Evolutionary conservation across 2,888 invertebrate species (phyloP).

Genomic region (Aleiodes testaceus): DNA sequence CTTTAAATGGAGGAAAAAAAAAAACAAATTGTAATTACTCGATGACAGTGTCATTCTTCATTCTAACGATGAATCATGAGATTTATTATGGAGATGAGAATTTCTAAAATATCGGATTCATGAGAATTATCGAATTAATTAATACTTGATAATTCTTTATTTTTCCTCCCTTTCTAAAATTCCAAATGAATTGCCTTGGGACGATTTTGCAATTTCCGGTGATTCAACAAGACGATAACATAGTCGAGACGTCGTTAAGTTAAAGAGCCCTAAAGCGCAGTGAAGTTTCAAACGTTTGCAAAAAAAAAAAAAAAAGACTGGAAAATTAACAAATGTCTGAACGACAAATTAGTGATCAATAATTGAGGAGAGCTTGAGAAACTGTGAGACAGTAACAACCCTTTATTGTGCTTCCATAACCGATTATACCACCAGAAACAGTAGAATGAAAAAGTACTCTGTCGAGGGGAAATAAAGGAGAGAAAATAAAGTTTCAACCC

Average conservation of each 20-base stretch:
- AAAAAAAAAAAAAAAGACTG: constrained; percentile 2
- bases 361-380: background rate
- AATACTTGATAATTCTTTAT: background rate
- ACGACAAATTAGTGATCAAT: constrained; percentile 16
- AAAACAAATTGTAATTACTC: background rate
- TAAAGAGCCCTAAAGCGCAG: constrained; percentile 13
- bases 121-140: constrained; percentile 6
- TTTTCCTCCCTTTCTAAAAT: background rate
- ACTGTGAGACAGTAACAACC: background rate
- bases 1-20: background rate
- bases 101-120: background rate
- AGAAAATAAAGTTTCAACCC: constrained; percentile 3
- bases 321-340: constrained; percentile 4
- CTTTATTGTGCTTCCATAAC: background rate
- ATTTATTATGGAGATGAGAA: background rate
- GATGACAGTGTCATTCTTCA: background rate
- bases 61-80: background rate
- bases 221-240: constrained; percentile 16
- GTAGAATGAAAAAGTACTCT: constrained; percentile 6
- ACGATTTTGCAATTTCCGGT: constrained; percentile 16
- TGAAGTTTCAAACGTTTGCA: background rate
- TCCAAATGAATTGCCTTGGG: background rate
- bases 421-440: constrained; percentile 2
- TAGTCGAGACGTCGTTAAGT: constrained; percentile 10
- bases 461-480: background rate